Conservation (phyloP, 2,797 vertebrate species). For the Sarcoramphus papa region DNA sequence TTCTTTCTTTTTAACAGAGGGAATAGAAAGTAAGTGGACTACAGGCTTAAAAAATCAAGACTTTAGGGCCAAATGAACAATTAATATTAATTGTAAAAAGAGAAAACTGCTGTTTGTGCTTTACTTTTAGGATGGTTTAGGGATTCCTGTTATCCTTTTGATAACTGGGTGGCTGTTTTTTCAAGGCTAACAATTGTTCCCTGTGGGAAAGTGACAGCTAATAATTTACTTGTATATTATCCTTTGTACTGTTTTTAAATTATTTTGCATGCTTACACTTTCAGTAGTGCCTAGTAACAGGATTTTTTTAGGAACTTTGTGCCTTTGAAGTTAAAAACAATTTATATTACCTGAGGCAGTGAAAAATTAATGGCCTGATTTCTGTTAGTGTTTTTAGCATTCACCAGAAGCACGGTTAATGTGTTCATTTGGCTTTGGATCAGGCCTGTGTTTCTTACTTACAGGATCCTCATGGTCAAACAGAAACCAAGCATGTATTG, state of each 20-base stretch:
- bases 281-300: neutral
- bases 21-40: neutral
- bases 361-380: neutral
- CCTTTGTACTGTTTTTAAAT: neutral
- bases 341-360: neutral
- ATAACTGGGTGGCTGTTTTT: neutral
- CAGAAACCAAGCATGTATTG: neutral
- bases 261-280: neutral
- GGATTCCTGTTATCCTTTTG: neutral
- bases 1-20: neutral
- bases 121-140: neutral
- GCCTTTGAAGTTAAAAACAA: neutral
- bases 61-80: neutral
- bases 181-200: neutral
- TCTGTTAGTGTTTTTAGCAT: neutral
- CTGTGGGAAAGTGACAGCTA: conserved; percentile 7
- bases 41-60: neutral
- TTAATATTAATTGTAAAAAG: neutral
- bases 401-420: neutral
- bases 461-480: neutral
- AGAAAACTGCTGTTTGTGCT: neutral
- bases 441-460: neutral
- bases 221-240: conserved; percentile 9
- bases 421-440: neutral
- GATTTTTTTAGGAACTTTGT: neutral